Evolutionary conservation across 1,140 invertebrate species (phyloP), one percentile per base, ranked within the genome.

Genomic region (Zaprionus inermis): DNA sequence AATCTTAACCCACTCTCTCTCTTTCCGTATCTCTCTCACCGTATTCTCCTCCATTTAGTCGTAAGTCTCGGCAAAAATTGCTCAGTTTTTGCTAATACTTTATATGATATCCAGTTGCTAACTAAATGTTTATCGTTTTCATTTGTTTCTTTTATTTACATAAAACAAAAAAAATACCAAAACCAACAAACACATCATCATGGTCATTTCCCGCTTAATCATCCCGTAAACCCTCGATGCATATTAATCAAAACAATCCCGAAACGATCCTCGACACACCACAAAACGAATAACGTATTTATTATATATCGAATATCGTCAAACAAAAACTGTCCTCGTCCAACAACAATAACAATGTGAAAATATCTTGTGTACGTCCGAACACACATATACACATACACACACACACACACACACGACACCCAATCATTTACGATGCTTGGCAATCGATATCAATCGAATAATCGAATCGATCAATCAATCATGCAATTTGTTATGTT

Each of bases 81-180:
- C 46, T 58, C 58, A 54, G 32, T 74, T 51, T 51, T 64, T 59
- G 69, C 67, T 59, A 32, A 65, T 10, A 59, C 38, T 73, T 41
- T 58, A 73, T 75, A 69, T 74, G 51, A 69, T 81, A 90, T 90
- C 72, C 81, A 90, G 90, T 91, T 91, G 90, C 90, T 91, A 91
- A 91, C 91, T 91, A 91, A 91, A 91, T 92, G 88, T 91, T 91
- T 91, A 83, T 91, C 77, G 76, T 91, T 92, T 78, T 91, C 86
- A 88, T 91, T 91, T 89, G 85, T 90, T 88, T 89, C 84, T 91
- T 86, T 86, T 83, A 86, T 82, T 88, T 85, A 91, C 89, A 91
- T 85, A 91, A 76, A 74, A 90, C 41, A 58, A 60, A 78, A 78
- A 61, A 57, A 80, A 89, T 66, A 89, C 71, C 57, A 82, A 55